Evolutionary conservation across 2,888 invertebrate species (phyloP), one percentile per base, ranked within the genome.

Genomic region (Trichopria drosophilae): DNA sequence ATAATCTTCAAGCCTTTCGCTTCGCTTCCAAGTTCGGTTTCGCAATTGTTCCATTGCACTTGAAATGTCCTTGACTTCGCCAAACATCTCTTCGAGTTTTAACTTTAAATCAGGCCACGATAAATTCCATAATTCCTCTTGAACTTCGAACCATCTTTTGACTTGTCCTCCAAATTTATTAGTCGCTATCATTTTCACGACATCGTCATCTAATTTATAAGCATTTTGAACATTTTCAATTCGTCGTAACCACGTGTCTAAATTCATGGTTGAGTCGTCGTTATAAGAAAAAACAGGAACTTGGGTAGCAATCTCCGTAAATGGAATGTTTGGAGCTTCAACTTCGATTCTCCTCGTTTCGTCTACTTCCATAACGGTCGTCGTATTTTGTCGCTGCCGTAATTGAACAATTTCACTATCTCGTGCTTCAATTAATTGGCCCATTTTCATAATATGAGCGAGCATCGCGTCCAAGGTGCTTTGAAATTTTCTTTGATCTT

Each of bases 121-220:
- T 15, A 36, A 6, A 2, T 2, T 6, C 36, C 22, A 36, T 18
- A 36, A 22, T 9, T 13, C 4, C 16, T 39, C 39, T 7, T 39
- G 39, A 13, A 12, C 10, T 4, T 39, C 39, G 13, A 24, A 39
- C 24, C 24, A 24, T 15, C 15, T 5, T 1, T 15, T 22, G 5
- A 39, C 24, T 13, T 12, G n/a, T 3, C 39, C n/a, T 5, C 1
- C 3, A 12, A 39, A 39, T 15, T 23, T 39, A 16, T 39, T 39
- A 4, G 39, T 39, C 4, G 39, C 24, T 5, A 39, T 9, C 39
- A 39, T 22, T 13, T 39, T 39, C 13, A 39, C n/a, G 1, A 12
- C 39, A 7, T 24, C 39, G 10, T 39, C 15, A 1, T 7, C 6
- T 23, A n/a, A n/a, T n/a, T n/a, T n/a, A n/a, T n/a, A 39, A 5